Evolutionary conservation across 2,797 vertebrate genomes (phyloP), one percentile per base, ranked within the genome.

Genomic region (Notoglanidium macrostoma): DNA sequence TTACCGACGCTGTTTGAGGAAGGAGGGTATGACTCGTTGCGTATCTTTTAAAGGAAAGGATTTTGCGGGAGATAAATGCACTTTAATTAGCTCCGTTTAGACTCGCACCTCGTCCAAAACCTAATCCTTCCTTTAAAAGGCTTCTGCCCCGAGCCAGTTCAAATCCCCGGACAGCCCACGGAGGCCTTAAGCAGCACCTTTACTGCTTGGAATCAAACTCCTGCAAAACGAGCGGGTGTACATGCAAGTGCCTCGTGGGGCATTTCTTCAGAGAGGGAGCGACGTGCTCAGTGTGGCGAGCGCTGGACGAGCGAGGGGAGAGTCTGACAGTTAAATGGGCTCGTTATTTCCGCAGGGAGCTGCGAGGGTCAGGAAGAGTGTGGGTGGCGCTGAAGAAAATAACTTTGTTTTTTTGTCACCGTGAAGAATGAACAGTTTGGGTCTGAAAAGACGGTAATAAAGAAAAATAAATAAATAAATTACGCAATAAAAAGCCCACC

Each of bases 331-430:
- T 54, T 77, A 77, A 77, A 77, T 19, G 49, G 74, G 29, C 73
- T 76, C 6, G 73, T 77, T 77, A 77, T 77, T 51, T 77, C 73
- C n/a, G 14, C 49, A 5, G 46, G 49, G n/a, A n/a, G 73, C 44
- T 2, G 46, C 23, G 73, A 76, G 73, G 46, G 73, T 76, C 73
- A 77, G 46, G 73, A 17, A 29, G 49, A 29, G 26, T 77, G 49
- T 51, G 46, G 12, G 49, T 19, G 73, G 73, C 46, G 54, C 12
- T 46, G 8, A 46, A 73, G 26, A 4, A 21, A 70, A 70, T 7
- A 21, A 35, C 7, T 70, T 6, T 7, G 32, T 10, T 1, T 40
- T 4, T 67, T 35, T 8, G 32, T 40, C 9, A 70, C 40, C 15
- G 35, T 67, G 12, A 29, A 15, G 5, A 68, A 35, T 67, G 3